Evolutionary conservation across 2,113 vertebrate species (phyloP), one percentile per base, ranked within the genome.

Genomic region (Phainopepla nitens): DNA sequence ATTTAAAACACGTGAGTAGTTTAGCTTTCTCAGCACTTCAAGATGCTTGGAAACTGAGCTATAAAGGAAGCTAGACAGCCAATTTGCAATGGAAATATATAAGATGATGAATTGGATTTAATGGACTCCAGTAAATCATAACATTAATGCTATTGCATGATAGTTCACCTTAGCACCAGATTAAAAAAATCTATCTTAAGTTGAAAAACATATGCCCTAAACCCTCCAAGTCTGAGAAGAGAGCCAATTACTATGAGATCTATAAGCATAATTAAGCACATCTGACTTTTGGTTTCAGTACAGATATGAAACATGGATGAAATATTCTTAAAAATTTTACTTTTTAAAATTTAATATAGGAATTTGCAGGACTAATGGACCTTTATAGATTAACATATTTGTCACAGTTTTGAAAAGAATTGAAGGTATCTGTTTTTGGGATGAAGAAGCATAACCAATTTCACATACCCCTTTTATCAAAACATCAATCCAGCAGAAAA

Each of bases 351-450:
- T 82, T 68, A 62, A 36, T 42, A 70, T 22, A 42, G 36, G 44
- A 75, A 42, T 81, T 75, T 51, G 6, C 13, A 75, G 22, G 36
- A 53, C 42, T 72, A 64, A 73, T 1, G 3, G 50, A 56, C 22
- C 5, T 69, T 62, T 49, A 56, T 10, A 57, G 33, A 45, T 68
- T 14, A 82, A 19, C 24, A 54, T 31, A 4, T 80, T 82, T 69
- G 17, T 49, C 42, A 56, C 16, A 62, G 42, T 80, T 76, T 86
- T 41, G 39, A 70, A 81, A 73, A 53, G 3, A 82, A 51, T 3
- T 77, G 23, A 57, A 70, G 54, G 36, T 0, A 0, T 44, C 72
- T 50, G 9, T 0, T 36, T 80, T 60, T 22, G 11, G 1, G 23
- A 73, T 66, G 56, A 83, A 61, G 69, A 87, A 78, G 49, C 10